Percentiles rank a stretch among this genome's conserved stretches.
phyloP scores from a whole-genome alignment of 92 coral and sea anemone genomes.

The Epizoanthus ramosus region DNA sequence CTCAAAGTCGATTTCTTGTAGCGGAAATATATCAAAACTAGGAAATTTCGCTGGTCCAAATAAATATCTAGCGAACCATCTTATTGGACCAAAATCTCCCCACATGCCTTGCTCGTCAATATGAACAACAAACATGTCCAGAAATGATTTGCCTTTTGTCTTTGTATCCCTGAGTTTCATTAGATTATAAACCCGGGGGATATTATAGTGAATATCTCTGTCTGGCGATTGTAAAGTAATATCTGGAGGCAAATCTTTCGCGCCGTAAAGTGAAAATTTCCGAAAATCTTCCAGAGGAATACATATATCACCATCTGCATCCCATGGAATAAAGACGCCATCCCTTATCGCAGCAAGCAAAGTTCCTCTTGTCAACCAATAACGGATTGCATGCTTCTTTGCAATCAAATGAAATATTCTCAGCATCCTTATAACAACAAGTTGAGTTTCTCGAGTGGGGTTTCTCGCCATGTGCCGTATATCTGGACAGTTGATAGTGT shows the following conservation, averaged over 20 bases:
- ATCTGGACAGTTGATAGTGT: conserved; percentile 15
- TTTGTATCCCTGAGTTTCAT: conserved; percentile 23
- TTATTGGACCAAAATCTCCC: conserved; percentile 20
- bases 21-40: conserved; percentile 23
- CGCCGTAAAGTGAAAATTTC: not conserved
- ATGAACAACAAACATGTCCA: conserved; percentile 14
- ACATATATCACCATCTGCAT: conserved; percentile 6
- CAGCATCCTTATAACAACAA: conserved; percentile 13
- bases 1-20: not conserved
- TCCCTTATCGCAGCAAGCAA: conserved; percentile 9
- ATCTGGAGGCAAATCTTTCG: conserved; percentile 8
- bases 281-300: conserved; percentile 14
- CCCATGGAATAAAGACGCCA: conserved; percentile 18
- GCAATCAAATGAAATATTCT: conserved; percentile 23
- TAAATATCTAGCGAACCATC: conserved; percentile 21
- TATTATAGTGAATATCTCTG: not conserved
- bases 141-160: not conserved
- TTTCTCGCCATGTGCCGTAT: not conserved
- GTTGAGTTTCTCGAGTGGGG: not conserved
- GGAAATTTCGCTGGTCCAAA: conserved; percentile 27
- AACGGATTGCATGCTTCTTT: conserved; percentile 7
- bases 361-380: conserved; percentile 14
- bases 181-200: conserved; percentile 11
- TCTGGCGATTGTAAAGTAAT: not conserved
- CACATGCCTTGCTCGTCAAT: not conserved